A percentile compares a stretch with the other conserved stretches of the same genome.
These are phyloP conservation scores for Drosophila bunnanda DNA, from an alignment of 2,888 invertebrate species.

Conservation along the genomic window DNA sequence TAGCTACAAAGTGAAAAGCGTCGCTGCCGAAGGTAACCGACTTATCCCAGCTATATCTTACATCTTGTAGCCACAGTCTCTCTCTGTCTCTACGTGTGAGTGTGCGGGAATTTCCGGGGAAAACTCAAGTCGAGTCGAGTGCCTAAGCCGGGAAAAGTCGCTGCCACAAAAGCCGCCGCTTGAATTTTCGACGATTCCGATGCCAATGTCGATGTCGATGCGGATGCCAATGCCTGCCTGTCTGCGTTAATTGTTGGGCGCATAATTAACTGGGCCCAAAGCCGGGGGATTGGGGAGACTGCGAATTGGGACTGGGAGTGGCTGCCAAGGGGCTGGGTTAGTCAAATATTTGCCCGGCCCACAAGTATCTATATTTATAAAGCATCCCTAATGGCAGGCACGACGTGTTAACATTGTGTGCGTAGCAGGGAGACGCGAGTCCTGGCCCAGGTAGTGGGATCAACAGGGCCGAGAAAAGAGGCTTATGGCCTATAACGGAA, in stretches of 20 bases:
- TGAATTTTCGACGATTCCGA: slow-evolving; percentile 6
- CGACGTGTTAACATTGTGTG: slow-evolving; percentile 16
- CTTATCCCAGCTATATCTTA: slow-evolving; percentile 1
- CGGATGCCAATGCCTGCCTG: not conserved
- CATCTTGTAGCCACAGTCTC: not conserved
- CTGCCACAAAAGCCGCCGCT: slow-evolving; percentile 4
- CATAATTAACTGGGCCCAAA: slow-evolving; percentile 36
- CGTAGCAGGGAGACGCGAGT: not conserved
- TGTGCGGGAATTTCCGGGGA: not conserved
- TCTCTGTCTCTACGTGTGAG: not conserved
- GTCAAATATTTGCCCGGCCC: slow-evolving; percentile 22
- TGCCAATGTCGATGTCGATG: not conserved
- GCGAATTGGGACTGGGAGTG: not conserved
- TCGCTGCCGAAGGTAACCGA: slow-evolving; percentile 17
- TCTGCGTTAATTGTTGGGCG: slow-evolving; percentile 32
- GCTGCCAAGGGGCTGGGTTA: slow-evolving; percentile 6
- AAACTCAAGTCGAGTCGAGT: not conserved
- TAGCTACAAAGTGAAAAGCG: slow-evolving; percentile 50
- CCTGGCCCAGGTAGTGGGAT: not conserved
- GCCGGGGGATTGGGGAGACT: not conserved
- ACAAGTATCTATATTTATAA: slow-evolving; percentile 18
- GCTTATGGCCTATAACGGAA: not conserved
- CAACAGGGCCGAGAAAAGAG: not conserved
- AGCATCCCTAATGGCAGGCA: slow-evolving; percentile 25
- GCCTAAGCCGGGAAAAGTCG: slow-evolving; percentile 8